Percentiles rank a stretch among this genome's conserved stretches.
These are phyloP conservation scores for Nomada ruficornis DNA, from an alignment of 2,888 invertebrate genomes.

Conservation along the genomic window DNA sequence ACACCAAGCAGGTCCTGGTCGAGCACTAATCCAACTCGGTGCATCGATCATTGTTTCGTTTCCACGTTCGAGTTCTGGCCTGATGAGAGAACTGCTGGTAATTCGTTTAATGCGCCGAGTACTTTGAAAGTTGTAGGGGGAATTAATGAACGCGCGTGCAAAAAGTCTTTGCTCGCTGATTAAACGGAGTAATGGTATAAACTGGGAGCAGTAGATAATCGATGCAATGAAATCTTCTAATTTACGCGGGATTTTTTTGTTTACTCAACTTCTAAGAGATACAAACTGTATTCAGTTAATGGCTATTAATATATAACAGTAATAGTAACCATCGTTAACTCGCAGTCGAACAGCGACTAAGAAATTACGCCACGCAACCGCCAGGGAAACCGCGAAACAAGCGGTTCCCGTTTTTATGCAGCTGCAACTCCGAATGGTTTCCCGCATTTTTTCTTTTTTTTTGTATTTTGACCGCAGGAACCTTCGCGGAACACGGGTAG, in stretches of 20 bases:
- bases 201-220: too few species aligned
- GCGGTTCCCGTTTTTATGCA: conserved; percentile 42
- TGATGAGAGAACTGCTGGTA: not conserved
- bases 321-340: not conserved
- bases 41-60: conserved; percentile 24
- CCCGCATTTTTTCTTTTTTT: conserved; percentile 19
- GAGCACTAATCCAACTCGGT: conserved; percentile 11
- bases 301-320: too few species aligned
- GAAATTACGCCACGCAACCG: not conserved
- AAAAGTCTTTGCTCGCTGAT: too few species aligned
- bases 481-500: conserved; percentile 35
- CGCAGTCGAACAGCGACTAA: not conserved
- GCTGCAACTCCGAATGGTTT: conserved; percentile 23
- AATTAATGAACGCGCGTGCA: too few species aligned
- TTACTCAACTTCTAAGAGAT: too few species aligned
- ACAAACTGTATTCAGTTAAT: too few species aligned
- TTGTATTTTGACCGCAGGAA: conserved; percentile 41
- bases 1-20: not conserved
- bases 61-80: not conserved
- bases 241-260: too few species aligned
- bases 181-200: too few species aligned
- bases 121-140: too few species aligned
- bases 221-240: too few species aligned
- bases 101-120: not conserved
- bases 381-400: conserved; percentile 39